Evolutionary conservation across 1,140 invertebrate species (phyloP).

Genomic region (Bombus breviceps): DNA sequence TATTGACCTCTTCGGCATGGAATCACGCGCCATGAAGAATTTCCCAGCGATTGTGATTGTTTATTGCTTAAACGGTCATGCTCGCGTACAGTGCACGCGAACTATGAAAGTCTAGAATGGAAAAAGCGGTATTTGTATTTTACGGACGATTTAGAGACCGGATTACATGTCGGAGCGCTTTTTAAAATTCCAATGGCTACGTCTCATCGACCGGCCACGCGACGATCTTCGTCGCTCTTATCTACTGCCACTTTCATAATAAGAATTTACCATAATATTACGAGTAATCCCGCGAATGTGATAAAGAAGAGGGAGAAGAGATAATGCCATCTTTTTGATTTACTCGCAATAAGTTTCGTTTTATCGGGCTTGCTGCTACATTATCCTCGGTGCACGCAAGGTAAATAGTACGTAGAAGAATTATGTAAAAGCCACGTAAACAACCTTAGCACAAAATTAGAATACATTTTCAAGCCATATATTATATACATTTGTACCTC

Average conservation of each 20-base stretch:
- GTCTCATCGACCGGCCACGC: background rate
- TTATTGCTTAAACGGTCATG: slow-evolving; percentile 35
- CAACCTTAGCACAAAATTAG: background rate
- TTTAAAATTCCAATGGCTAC: background rate
- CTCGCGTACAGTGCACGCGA: background rate
- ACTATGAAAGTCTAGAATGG: slow-evolving; percentile 1
- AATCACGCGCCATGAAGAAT: slow-evolving; percentile 33
- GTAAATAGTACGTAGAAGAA: background rate
- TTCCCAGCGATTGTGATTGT: slow-evolving; percentile 34
- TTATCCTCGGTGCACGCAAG: background rate
- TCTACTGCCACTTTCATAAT: slow-evolving; percentile 24
- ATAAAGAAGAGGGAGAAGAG: slow-evolving; percentile 26
- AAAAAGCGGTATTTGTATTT: slow-evolving; percentile 9
- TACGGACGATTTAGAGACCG: slow-evolving; percentile 24
- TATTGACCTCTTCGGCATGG: slow-evolving; percentile 29
- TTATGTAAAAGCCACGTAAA: background rate
- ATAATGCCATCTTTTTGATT: background rate
- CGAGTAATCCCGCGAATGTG: background rate
- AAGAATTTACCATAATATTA: background rate
- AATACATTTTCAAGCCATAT: background rate
- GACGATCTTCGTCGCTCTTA: slow-evolving; percentile 24
- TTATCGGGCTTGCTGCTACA: background rate
- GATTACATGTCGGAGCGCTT: background rate
- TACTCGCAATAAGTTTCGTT: background rate
- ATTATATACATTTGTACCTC: too few relatives aligned